These are phyloP conservation scores for Ammodytes dubius DNA, from an alignment of 2,113 vertebrate species.

Conservation along the genomic window DNA sequence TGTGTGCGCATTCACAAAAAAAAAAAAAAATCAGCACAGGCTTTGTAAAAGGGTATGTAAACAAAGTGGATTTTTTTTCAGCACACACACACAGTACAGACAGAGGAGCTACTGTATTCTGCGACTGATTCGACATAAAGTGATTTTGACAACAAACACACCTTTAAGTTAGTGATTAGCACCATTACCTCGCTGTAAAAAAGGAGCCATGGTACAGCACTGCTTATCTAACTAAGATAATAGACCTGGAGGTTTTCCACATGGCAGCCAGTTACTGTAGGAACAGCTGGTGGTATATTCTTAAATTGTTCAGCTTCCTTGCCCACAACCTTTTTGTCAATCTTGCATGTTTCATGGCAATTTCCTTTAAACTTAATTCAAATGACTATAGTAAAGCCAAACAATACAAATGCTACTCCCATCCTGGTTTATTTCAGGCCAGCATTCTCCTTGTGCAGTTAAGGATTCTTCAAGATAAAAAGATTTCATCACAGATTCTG, in stretches of 20 bases:
- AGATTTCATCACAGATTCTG: conserved; percentile 22
- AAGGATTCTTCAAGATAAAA: background rate
- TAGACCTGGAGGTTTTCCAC: background rate
- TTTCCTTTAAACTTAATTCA: background rate
- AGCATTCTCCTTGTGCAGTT: background rate
- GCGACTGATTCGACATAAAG: too few species aligned
- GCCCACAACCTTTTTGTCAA: background rate
- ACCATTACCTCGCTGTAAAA: background rate
- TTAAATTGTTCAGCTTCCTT: background rate
- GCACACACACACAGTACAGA: too few species aligned
- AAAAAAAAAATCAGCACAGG: too few species aligned
- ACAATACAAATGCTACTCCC: background rate
- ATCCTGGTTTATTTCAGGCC: background rate
- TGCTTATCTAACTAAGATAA: background rate
- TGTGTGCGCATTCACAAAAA: too few species aligned
- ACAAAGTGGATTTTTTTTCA: too few species aligned
- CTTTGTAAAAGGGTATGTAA: too few species aligned
- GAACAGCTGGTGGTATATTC: background rate
- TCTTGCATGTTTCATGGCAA: background rate
- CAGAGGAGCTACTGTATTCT: too few species aligned
- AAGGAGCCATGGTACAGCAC: background rate
- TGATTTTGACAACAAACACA: too few species aligned
- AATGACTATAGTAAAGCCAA: background rate
- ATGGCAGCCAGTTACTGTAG: background rate
- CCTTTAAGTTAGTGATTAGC: background rate